Percentiles rank a stretch among this genome's conserved stretches.
Conservation (phyloP, 1,140 invertebrate genomes). For the Megathymus violae region DNA sequence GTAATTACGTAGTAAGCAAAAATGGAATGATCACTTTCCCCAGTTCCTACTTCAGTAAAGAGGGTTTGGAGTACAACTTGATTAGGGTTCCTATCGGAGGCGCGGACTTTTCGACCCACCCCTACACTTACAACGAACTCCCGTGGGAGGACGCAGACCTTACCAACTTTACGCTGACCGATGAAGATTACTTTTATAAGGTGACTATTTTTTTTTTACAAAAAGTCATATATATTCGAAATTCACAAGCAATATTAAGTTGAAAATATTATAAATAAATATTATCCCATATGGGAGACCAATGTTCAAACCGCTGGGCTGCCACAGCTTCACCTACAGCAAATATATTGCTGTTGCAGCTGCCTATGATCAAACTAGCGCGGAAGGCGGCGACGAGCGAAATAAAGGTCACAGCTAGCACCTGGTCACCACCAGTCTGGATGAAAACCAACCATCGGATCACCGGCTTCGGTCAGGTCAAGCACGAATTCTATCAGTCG, state of each 20-base stretch:
- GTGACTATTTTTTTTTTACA: constrained; percentile 14
- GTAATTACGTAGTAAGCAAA: too few relatives aligned
- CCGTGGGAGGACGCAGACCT: constrained; percentile 86
- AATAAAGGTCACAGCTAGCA: constrained; percentile 68
- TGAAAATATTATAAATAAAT: too few relatives aligned
- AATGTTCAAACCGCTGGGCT: too few relatives aligned
- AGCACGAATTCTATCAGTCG: constrained; percentile 88
- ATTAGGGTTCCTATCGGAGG: constrained; percentile 92
- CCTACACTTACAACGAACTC: constrained; percentile 84
- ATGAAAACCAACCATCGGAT: constrained; percentile 94
- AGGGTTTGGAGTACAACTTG: constrained; percentile 90
- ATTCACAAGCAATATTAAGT: too few relatives aligned
- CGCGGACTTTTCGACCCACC: constrained; percentile 88
- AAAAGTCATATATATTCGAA: too few relatives aligned
- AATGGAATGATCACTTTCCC: too few relatives aligned
- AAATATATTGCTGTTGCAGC: constrained; percentile 55
- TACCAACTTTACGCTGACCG: constrained; percentile 86
- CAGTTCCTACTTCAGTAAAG: constrained; percentile 84
- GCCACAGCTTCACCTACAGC: too few relatives aligned
- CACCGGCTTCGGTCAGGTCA: constrained; percentile 85
- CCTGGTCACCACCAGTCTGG: constrained; percentile 95
- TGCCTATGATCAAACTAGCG: constrained; percentile 68
- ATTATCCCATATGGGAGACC: too few relatives aligned
- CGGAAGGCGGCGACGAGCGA: constrained; percentile 50
- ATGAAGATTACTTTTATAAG: constrained; percentile 86